Evolutionary conservation across 92 coral and sea anemone genomes (phyloP), one percentile per base, ranked within the genome.

Genomic region (Epizoanthus scotinus): DNA sequence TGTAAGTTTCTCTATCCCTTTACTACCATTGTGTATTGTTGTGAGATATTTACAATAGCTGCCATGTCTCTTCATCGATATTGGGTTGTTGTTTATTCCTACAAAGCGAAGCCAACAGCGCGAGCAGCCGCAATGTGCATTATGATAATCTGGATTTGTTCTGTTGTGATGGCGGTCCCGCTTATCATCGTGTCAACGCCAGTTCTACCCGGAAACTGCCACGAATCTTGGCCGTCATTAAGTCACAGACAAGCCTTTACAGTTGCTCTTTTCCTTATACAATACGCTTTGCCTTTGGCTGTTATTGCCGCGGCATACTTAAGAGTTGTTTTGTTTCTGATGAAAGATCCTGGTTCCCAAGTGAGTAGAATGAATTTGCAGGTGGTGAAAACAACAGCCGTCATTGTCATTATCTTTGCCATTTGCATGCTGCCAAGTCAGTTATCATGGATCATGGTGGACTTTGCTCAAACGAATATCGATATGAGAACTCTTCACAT

Each of bases 11-110:
- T 75, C 9, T 75, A 75, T 34, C 81, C 81, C 1, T 75, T 75
- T 57, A 38, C 56, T 13, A 75, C 81, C 6, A 56, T 75, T 47
- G 81, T 52, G 6, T 75, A 58, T 55, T 36, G 69, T 15, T 75
- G 68, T 5, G 67, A 75, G 57, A 75, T 75, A 18, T 75, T 75
- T 36, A 75, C 81, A 9, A 75, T 75, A 59, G 40, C 81, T 59
- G 81, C 58, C 0, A 75, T 75, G 81, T 75, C 81, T 12, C 81
- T 75, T 9, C 81, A 75, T 75, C 81, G 81, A 20, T 75, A 58
- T 12, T 75, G 81, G 81, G 68, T 75, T 1, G 50, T 75, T 14
- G 69, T 75, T 24, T 75, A 60, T 24, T 75, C 81, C 13, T 40
- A 58, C 66, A 75, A 58, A 24, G 12, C 81, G 1, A 75, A 60